Conservation (phyloP, 1,140 invertebrate genomes). For the Dendrolimus punctatus region DNA sequence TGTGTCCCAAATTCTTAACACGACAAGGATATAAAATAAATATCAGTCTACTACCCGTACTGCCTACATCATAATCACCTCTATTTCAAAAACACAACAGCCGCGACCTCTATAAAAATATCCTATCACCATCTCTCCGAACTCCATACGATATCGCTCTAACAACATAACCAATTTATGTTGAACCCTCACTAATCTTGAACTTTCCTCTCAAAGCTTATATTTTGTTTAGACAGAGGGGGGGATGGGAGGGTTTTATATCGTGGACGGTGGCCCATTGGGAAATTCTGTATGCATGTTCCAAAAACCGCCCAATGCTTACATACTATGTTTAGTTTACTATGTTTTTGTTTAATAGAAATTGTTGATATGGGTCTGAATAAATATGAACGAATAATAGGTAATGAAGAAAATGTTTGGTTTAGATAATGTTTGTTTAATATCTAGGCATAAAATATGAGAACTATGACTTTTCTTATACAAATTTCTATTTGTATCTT, state of each 20-base stretch:
- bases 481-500: too few relatives aligned
- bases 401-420: too few relatives aligned
- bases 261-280: conserved; percentile 2
- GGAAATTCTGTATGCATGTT: conserved; percentile 22
- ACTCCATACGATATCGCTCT: conserved; percentile 7
- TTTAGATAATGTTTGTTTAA: too few relatives aligned
- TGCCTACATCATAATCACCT: too few relatives aligned
- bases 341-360: conserved; percentile 16
- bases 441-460: too few relatives aligned
- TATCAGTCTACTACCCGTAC: too few relatives aligned
- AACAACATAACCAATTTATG: conserved; percentile 7
- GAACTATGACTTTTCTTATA: too few relatives aligned
- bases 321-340: conserved; percentile 10
- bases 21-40: too few relatives aligned
- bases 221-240: background rate
- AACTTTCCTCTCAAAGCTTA: background rate
- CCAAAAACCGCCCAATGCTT: conserved; percentile 13
- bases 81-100: background rate
- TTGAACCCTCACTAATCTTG: background rate
- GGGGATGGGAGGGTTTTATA: background rate
- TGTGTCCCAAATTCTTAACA: too few relatives aligned
- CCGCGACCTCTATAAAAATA: conserved; percentile 9
- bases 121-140: conserved; percentile 8
- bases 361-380: conserved; percentile 1
- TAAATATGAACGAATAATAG: too few relatives aligned